Conservation (phyloP, 2,797 vertebrate species). For the Aphelocoma californica region DNA sequence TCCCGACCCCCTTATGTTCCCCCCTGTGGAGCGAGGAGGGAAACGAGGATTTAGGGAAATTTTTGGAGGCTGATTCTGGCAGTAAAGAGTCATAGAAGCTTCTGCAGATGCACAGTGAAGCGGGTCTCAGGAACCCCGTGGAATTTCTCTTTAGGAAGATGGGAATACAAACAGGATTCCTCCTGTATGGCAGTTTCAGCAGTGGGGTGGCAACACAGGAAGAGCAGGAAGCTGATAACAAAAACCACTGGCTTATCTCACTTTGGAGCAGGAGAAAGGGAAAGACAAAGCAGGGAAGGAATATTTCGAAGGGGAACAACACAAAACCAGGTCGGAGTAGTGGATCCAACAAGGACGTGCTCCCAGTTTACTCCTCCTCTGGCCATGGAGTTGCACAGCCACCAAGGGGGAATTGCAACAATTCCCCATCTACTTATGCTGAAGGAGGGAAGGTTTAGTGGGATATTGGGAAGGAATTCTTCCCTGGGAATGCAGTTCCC, state of each 20-base stretch:
- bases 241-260: not conserved
- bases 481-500: not conserved
- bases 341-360: not conserved
- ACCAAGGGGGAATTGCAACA: not conserved
- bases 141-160: not conserved
- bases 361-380: not conserved
- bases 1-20: not conserved
- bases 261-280: not conserved
- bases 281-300: not conserved
- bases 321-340: not conserved
- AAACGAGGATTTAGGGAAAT: not conserved
- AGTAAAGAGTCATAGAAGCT: not conserved
- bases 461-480: not conserved
- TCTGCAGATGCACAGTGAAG: not conserved
- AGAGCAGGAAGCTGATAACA: not conserved
- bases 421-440: not conserved
- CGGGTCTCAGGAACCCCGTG: accelerated
- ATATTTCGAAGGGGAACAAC: not conserved
- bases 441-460: not conserved
- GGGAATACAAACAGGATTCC: not conserved
- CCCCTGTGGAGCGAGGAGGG: accelerated
- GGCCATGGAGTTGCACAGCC: not conserved
- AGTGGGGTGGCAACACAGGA: not conserved
- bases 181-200: not conserved
- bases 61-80: not conserved